phyloP scores from a whole-genome alignment of 2,797 vertebrate species.

The Eremophila alpestris region DNA sequence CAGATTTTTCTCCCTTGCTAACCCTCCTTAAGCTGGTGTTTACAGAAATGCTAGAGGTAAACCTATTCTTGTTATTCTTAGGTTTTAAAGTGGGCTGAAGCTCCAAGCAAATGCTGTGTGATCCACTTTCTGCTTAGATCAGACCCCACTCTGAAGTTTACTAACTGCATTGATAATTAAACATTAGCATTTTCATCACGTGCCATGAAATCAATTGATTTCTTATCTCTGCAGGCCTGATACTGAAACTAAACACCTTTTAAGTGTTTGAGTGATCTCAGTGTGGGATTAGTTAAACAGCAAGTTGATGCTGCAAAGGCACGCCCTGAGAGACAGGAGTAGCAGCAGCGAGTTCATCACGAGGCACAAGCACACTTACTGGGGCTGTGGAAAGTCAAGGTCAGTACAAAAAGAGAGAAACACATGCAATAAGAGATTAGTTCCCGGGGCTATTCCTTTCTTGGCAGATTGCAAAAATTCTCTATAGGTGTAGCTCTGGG shows the following conservation, averaged over 20 bases:
- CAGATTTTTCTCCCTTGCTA: background rate
- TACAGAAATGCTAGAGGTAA: background rate
- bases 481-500: conserved; percentile 34
- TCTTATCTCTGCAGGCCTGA: background rate
- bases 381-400: conserved; percentile 39
- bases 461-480: conserved; percentile 39
- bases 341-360: background rate
- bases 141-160: background rate
- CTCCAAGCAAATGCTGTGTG: background rate
- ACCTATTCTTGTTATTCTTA: background rate
- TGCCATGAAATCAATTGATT: background rate
- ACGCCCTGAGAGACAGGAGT: background rate
- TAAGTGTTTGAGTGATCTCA: background rate
- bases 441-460: conserved; percentile 36
- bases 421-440: conserved; percentile 19
- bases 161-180: background rate
- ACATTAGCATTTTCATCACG: background rate
- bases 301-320: background rate
- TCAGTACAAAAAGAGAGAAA: conserved; percentile 53
- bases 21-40: background rate
- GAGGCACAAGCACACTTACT: background rate
- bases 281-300: background rate
- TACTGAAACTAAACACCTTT: background rate
- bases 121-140: background rate
- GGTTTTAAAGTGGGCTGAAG: background rate